These are phyloP conservation scores for Tenthredo notha DNA, from an alignment of 2,888 invertebrate species.

Conservation along the genomic window DNA sequence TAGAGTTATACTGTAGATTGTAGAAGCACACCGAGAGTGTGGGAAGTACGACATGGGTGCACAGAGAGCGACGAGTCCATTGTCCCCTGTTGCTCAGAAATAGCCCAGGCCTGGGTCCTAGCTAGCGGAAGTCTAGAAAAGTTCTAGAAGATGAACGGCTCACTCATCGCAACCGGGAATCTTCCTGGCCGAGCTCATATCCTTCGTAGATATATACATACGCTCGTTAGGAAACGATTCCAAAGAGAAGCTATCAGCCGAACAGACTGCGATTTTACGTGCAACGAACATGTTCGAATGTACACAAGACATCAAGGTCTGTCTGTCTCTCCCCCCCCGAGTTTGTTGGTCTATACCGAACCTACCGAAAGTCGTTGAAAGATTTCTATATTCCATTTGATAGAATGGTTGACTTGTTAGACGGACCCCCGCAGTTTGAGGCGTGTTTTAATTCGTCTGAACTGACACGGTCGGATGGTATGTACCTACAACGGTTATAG, in stretches of 20 bases:
- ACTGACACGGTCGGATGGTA: slow-evolving; percentile 27
- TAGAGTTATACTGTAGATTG: neutral
- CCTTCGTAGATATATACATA: neutral
- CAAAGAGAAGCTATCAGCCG: neutral
- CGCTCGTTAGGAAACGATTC: neutral
- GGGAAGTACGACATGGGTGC: slow-evolving; percentile 30
- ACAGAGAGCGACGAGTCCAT: slow-evolving; percentile 30
- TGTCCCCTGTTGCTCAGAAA: slow-evolving; percentile 46
- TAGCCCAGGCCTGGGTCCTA: slow-evolving; percentile 40
- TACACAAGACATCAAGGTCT: slow-evolving; percentile 15
- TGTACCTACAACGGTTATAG: neutral
- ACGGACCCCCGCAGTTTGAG: slow-evolving; percentile 35
- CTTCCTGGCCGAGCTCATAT: neutral
- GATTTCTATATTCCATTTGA: slow-evolving; percentile 19
- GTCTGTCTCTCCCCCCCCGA: neutral
- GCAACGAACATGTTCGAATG: neutral
- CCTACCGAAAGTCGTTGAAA: slow-evolving; percentile 5
- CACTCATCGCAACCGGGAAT: slow-evolving; percentile 20
- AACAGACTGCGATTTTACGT: neutral
- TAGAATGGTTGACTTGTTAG: neutral
- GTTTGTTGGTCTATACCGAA: neutral
- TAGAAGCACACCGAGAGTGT: slow-evolving; percentile 8
- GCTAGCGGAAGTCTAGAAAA: slow-evolving; percentile 33
- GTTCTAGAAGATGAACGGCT: slow-evolving; percentile 31
- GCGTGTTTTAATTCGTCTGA: slow-evolving; percentile 35